Evolutionary conservation across 2,113 vertebrate species (phyloP), one percentile per base, ranked within the genome.

Genomic region (Chunga burmeisteri): DNA sequence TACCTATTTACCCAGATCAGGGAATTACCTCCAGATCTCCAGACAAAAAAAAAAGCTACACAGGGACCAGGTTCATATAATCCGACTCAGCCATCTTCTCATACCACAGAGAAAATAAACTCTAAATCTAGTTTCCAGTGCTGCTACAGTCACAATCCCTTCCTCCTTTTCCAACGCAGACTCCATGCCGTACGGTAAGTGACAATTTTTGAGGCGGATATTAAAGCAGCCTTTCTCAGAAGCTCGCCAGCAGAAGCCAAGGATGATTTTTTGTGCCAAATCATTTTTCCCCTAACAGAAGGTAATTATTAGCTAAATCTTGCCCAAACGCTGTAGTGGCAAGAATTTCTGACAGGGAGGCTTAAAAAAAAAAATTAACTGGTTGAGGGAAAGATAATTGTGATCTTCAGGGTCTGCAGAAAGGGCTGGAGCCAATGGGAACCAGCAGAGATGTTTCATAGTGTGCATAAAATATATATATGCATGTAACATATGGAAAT

Each of bases 291-390:
- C 68, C 70, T 96, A 96, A 96, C 96, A 95, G 94, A 96, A 97
- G 94, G 96, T 92, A 95, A 97, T 97, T 96, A 97, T 96, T 95
- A 97, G 90, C 95, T 96, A 94, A 97, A 93, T 72, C 91, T 95
- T 96, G 67, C 92, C 95, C 94, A 84, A 97, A 96, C 34, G 17
- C 94, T 88, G 61, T 63, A 90, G 96, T 62, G 32, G 83, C 81
- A 94, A 66, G 85, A 93, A 93, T 72, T 58, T 94, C 77, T 95
- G 83, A 94, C 89, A 89, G 79, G 88, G 74, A 78, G 55, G 88
- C 68, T 94, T 95, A 55, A 94, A 96, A 93, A 93, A 53, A 95
- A 59, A 9, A 94, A 94, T 95, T 97, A 95, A 95, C 87, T 77
- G 49, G 71, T 61, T 95, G 94, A 94, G 55, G 82, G 92, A 96